phyloP scores from a whole-genome alignment of 2,113 vertebrate species.

The Micromys minutus region DNA sequence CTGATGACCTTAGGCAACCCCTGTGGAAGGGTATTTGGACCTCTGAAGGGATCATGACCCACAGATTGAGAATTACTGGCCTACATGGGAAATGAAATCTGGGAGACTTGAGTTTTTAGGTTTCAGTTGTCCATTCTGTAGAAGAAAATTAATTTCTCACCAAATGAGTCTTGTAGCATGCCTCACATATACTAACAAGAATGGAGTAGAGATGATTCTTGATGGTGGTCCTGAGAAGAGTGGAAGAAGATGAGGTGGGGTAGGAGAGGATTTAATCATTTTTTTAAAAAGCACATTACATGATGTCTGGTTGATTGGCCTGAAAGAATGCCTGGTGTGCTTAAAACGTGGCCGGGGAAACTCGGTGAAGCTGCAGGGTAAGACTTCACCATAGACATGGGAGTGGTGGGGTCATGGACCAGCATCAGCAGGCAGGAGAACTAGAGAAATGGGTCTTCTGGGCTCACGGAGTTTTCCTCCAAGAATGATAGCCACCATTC shows the following conservation, averaged over 20 bases:
- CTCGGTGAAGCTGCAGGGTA: neutral
- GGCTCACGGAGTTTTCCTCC: neutral
- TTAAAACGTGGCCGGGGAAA: neutral
- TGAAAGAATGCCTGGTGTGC: neutral
- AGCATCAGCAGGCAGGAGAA: neutral
- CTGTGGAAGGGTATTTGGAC: no score
- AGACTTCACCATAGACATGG: neutral
- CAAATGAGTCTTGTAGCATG: neutral
- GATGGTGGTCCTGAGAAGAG: neutral
- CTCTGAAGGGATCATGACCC: no score
- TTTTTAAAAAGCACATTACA: no score
- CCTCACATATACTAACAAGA: neutral
- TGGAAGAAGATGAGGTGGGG: no score
- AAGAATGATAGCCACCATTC: neutral
- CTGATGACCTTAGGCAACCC: no score
- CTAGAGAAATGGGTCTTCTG: neutral
- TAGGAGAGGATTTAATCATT: no score
- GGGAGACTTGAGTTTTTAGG: neutral
- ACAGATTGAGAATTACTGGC: no score
- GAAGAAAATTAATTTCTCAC: neutral
- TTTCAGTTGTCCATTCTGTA: neutral
- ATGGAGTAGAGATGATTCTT: neutral
- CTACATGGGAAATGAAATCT: neutral
- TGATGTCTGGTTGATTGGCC: neutral
- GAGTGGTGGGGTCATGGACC: neutral